These are phyloP conservation scores for Apotomis betuletana DNA, from an alignment of 2,888 invertebrate genomes.

Conservation along the genomic window DNA sequence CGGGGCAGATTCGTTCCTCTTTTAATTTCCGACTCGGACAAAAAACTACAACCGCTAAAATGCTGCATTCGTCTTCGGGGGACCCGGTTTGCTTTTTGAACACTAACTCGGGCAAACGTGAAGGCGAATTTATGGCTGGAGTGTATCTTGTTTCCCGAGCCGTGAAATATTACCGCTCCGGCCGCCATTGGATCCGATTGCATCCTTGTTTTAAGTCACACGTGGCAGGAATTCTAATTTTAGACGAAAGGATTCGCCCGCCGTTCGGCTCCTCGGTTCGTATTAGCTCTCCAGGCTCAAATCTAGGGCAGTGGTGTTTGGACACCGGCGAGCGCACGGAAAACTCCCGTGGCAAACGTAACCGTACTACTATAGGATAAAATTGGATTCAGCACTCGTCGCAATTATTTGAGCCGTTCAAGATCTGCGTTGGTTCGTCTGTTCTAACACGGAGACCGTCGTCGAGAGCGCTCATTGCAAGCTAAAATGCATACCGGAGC, in stretches of 20 bases:
- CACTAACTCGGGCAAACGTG: constrained; percentile 18
- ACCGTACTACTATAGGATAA: constrained; percentile 37
- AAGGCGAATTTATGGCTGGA: constrained; percentile 28
- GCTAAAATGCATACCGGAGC: constrained; percentile 17
- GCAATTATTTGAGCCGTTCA: background rate
- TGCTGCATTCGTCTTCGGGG: constrained; percentile 30
- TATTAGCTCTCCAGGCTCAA: constrained; percentile 41
- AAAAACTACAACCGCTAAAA: constrained; percentile 33
- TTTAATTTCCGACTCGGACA: constrained; percentile 47
- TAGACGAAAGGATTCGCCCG: constrained; percentile 10
- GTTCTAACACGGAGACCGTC: constrained; percentile 17
- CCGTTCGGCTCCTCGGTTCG: constrained; percentile 28
- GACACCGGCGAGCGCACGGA: constrained; percentile 7
- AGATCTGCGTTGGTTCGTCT: background rate
- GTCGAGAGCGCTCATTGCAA: constrained; percentile 14
- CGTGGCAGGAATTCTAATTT: constrained; percentile 40
- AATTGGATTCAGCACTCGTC: constrained; percentile 34
- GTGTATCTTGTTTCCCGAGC: constrained; percentile 28
- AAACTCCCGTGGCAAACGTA: constrained; percentile 27
- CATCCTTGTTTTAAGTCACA: constrained; percentile 21
- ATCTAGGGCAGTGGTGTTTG: constrained; percentile 43
- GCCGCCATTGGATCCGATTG: constrained; percentile 10
- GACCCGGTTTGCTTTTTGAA: constrained; percentile 13
- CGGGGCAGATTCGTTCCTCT: constrained; percentile 44
- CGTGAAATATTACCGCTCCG: constrained; percentile 12